Conservation (phyloP, 2,888 invertebrate genomes). For the Perizoma flavofasciatum region DNA sequence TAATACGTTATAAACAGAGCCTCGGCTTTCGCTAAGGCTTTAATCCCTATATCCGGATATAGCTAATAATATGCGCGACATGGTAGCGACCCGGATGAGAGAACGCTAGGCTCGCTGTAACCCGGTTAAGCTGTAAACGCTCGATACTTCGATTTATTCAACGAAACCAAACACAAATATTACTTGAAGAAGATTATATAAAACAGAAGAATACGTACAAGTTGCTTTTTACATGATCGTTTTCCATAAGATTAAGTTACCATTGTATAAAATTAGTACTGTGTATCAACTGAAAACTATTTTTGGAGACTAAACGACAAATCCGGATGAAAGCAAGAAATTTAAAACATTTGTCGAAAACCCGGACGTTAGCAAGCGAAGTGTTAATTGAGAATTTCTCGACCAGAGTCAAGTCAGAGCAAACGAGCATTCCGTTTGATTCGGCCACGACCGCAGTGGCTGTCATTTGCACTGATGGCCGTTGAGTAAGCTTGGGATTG, state of each 20-base stretch:
- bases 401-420: conserved; percentile 21
- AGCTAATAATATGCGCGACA: conserved; percentile 52
- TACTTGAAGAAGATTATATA: background rate
- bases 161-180: background rate
- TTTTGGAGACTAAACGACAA: background rate
- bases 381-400: conserved; percentile 33
- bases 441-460: conserved; percentile 27
- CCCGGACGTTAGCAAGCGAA: conserved; percentile 21
- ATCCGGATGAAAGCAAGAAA: conserved; percentile 2
- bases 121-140: conserved; percentile 39
- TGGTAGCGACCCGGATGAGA: conserved; percentile 42
- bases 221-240: no score
- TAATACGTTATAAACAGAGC: conserved; percentile 51
- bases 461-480: conserved; percentile 29
- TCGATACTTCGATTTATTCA: conserved; percentile 30
- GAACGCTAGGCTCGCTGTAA: conserved; percentile 32
- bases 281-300: no score
- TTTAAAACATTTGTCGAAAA: conserved; percentile 7
- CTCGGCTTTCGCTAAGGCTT: conserved; percentile 43
- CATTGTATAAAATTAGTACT: no score
- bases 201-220: background rate
- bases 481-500: background rate
- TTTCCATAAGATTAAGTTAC: no score
- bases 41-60: conserved; percentile 45
- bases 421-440: conserved; percentile 30